These are phyloP conservation scores for Xenops minutus DNA, from an alignment of 2,797 vertebrate species.

Conservation along the genomic window DNA sequence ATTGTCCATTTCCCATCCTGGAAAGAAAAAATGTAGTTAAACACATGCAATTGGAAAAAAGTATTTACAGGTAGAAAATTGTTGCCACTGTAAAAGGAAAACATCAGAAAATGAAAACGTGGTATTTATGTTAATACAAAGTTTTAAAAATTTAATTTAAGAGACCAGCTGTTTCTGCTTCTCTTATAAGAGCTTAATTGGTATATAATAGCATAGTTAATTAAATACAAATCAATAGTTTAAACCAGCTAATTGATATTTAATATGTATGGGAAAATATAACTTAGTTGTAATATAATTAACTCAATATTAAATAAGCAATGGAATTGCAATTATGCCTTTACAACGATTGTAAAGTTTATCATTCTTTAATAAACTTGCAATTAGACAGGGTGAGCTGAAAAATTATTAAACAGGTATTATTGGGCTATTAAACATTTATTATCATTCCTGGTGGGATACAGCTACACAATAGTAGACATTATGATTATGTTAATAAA, in stretches of 20 bases:
- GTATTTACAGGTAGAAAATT: background rate
- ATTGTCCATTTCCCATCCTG: background rate
- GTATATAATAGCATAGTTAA: constrained; percentile 80
- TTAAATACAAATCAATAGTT: constrained; percentile 83
- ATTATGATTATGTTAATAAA: constrained; percentile 40
- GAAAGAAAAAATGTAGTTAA: background rate
- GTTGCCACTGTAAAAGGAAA: background rate
- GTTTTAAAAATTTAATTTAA: constrained; percentile 70
- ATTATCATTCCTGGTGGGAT: constrained; percentile 69
- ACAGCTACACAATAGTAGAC: background rate
- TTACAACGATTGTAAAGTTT: constrained; percentile 75
- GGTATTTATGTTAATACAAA: constrained; percentile 55
- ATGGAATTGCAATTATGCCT: constrained; percentile 72
- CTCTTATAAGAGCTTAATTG: constrained; percentile 79
- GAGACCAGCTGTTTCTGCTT: constrained; percentile 73
- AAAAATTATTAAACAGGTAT: constrained; percentile 77
- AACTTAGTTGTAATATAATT: constrained; percentile 74
- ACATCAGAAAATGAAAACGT: background rate
- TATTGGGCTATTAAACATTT: constrained; percentile 74
- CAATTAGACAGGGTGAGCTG: constrained; percentile 69
- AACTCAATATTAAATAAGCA: constrained; percentile 77
- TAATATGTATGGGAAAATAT: constrained; percentile 77
- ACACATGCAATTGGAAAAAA: background rate
- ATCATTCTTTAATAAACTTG: constrained; percentile 78
- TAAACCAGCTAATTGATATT: constrained; percentile 81